Conservation (phyloP, 53 echinoderm and acorn worm genomes). For the Echinometra lucunter region DNA sequence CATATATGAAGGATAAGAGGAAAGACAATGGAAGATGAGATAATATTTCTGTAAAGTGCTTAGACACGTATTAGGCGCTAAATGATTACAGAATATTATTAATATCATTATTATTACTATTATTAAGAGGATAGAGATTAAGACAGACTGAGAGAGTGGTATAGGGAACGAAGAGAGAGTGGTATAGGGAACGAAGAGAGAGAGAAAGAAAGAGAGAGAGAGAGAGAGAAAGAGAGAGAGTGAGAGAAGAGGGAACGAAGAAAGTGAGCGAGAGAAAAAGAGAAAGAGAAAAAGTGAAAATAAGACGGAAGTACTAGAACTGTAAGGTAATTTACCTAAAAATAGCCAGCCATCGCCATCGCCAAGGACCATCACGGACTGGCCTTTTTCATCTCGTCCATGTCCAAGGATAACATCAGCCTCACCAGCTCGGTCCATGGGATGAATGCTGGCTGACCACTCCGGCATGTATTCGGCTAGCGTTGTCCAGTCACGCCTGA, state of each 20-base stretch:
- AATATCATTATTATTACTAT: no score
- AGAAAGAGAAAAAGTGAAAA: not conserved
- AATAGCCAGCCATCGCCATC: constrained; percentile 80
- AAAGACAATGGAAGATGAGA: no score
- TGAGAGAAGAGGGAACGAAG: not conserved
- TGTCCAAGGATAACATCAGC: constrained; percentile 75
- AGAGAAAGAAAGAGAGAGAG: not conserved
- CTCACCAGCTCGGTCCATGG: constrained; percentile 73
- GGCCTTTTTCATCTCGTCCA: constrained; percentile 84
- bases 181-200: no score
- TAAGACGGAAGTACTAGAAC: not conserved
- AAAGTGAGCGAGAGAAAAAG: not conserved
- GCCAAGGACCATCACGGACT: constrained; percentile 76
- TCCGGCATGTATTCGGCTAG: constrained; percentile 67
- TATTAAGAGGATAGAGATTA: no score
- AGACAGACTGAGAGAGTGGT: not conserved
- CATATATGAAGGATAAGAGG: no score
- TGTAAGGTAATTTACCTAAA: constrained; percentile 70
- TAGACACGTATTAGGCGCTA: no score
- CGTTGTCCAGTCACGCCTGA: constrained; percentile 65
- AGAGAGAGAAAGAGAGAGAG: not conserved
- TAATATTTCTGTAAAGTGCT: no score
- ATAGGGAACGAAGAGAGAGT: no score
- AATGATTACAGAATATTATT: no score
- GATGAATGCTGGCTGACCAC: constrained; percentile 58